Evolutionary conservation across 2,797 vertebrate species (phyloP).

Genomic region (Natrix natrix): DNA sequence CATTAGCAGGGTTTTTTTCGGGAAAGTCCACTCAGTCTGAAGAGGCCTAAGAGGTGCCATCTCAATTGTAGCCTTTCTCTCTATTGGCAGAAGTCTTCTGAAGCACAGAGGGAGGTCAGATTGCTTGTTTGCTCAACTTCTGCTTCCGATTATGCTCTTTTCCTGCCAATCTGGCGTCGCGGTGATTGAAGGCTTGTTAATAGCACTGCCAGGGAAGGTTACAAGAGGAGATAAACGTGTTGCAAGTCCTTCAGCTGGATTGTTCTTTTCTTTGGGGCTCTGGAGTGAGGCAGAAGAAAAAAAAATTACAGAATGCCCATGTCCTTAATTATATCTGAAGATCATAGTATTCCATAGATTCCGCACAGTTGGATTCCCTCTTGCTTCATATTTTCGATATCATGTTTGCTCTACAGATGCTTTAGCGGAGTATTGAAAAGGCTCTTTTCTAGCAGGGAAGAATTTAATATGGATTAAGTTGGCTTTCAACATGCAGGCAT

Average conservation of each 20-base stretch:
- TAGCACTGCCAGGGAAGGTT: conserved; percentile 4
- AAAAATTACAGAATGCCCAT: background rate
- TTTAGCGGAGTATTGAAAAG: background rate
- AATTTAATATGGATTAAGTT: background rate
- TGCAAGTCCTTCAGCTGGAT: background rate
- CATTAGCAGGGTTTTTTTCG: too few relatives aligned
- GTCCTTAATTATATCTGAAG: background rate
- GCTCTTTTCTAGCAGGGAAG: background rate
- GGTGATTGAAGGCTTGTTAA: background rate
- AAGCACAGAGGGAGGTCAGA: background rate
- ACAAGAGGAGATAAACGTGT: background rate
- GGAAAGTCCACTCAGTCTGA: background rate
- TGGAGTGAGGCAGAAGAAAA: background rate
- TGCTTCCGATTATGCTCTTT: background rate
- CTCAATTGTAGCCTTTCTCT: background rate
- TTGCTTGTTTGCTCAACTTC: background rate
- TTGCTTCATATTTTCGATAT: background rate
- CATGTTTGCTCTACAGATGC: background rate
- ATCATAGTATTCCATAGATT: background rate
- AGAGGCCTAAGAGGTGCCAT: background rate
- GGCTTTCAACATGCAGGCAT: background rate
- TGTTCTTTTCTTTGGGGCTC: background rate
- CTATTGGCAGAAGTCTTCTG: background rate
- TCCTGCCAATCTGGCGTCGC: background rate
- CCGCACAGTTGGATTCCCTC: background rate